Conservation (phyloP, 37 sponge, comb jelly and placozoan species). For the Spongilla lacustris region DNA sequence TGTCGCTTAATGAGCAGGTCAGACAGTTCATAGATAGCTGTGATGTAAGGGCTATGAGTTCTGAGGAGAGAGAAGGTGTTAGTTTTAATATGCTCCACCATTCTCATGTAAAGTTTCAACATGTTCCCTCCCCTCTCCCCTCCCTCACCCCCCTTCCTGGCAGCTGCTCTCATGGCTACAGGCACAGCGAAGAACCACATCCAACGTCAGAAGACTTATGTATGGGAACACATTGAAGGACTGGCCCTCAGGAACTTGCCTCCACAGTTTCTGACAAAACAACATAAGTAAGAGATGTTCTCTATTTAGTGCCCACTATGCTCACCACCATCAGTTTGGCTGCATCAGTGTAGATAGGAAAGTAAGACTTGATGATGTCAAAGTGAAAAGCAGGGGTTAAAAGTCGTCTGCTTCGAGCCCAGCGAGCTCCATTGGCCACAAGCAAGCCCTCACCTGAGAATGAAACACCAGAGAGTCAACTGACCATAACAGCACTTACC, state of each 20-base stretch:
- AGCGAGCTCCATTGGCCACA: conserved; percentile 67
- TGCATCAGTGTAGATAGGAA: conserved; percentile 49
- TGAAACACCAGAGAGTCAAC: background rate
- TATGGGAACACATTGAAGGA: conserved; percentile 56
- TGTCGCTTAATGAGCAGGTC: conserved; percentile 18
- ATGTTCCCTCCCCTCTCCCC: background rate
- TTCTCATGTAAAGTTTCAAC: background rate
- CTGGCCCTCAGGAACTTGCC: conserved; percentile 42
- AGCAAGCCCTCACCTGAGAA: conserved; percentile 74
- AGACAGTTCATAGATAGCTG: conserved; percentile 53
- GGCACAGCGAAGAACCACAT: conserved; percentile 84
- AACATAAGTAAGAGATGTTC: background rate
- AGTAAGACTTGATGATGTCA: conserved; percentile 79
- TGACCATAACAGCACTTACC: no score
- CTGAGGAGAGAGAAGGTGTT: background rate
- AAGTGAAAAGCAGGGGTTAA: conserved; percentile 90
- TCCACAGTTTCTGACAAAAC: conserved; percentile 20
- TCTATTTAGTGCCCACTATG: conserved; percentile 5
- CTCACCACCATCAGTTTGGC: conserved; percentile 38
- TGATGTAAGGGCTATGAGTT: conserved; percentile 47
- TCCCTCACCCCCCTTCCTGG: conserved; percentile 59
- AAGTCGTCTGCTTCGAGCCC: conserved; percentile 76
- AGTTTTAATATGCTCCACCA: background rate
- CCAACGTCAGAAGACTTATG: conserved; percentile 82
- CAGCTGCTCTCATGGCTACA: conserved; percentile 85